phyloP scores from a whole-genome alignment of 2,797 vertebrate species.

The Botia almorhae region DNA sequence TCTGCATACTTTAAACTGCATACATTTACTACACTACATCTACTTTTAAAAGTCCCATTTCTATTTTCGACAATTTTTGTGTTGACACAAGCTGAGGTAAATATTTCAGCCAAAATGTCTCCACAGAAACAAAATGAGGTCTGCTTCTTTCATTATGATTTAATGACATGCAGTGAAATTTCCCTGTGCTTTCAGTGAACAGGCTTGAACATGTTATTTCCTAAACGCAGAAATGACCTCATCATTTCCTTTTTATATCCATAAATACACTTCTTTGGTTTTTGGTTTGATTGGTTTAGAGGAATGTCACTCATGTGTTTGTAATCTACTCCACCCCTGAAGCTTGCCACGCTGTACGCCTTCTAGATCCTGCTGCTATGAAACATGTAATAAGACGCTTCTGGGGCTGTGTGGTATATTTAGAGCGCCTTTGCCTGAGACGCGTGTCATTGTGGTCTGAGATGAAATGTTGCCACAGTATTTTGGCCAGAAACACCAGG shows the following conservation, averaged over 20 bases:
- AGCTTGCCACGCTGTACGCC: slow-evolving; percentile 38
- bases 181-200: not conserved
- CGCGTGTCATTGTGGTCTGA: slow-evolving; percentile 49
- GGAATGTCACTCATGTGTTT: slow-evolving; percentile 16
- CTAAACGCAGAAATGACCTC: slow-evolving; percentile 21
- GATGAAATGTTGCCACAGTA: slow-evolving; percentile 50
- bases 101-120: not conserved
- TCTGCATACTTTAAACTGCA: too few relatives aligned
- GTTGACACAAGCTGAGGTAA: not conserved
- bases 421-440: slow-evolving; percentile 48
- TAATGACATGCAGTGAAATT: not conserved
- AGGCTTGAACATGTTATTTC: slow-evolving; percentile 12
- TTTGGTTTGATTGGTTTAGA: slow-evolving; percentile 13
- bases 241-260: slow-evolving; percentile 17
- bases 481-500: slow-evolving; percentile 51
- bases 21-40: not conserved
- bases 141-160: not conserved
- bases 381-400: slow-evolving; percentile 56
- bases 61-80: not conserved
- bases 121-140: not conserved
- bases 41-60: not conserved
- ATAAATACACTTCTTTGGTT: slow-evolving; percentile 18
- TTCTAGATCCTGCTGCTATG: slow-evolving; percentile 29
- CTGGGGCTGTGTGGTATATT: slow-evolving; percentile 49
- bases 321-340: slow-evolving; percentile 12